Base-by-base conservation (phyloP, 2,888 invertebrate species). In the Drosophila phalerata region DNA sequence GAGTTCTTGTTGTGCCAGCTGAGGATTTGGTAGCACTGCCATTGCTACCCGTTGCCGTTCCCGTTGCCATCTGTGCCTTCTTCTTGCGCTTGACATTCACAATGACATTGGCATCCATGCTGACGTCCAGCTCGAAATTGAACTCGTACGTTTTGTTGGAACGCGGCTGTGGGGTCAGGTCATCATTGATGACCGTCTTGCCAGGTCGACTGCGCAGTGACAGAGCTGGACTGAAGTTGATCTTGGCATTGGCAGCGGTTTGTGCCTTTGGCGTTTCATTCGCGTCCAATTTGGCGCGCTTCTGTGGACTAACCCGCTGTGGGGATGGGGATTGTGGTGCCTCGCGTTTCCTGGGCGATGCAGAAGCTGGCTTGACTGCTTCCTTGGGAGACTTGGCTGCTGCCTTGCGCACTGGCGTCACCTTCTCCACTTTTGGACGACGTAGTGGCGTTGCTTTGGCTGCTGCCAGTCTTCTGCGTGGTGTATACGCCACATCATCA, bases 71-170 rank as follows among this genome's bases (percentile, higher is more conserved):
- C 10, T 37, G 19, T 3, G n/a, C 49, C 67, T 91, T 92, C 72
- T 90, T 91, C 72, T 92, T 92, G 15, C 93, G 90, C 68, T 91
- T 92, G 0, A 93, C 91, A 69, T 92, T 92, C 1, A 93, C 91
- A 61, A 93, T 85, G 34, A 93, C 91, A 83, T 93, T 91, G n/a
- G 93, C 92, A 72, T 93, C 93, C 88, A 92, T 79, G 68, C 93
- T 93, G 5, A 93, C 92, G 74, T 93, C 92, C 34, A 93, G 68
- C 64, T 93, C 92, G 55, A 93, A 91, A 80, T 93, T 92, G 19
- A 93, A 90, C 69, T 93, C 91, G 63, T 92, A 92, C 0, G 91
- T 92, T 79, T 93, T 93, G 2, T 85, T 87, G 13, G 90, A 84
- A 28, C 89, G 90, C 9, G 89, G 81, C 60, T 91, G 92, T 0